These are phyloP conservation scores for Drosophila pseudoananassae DNA, from an alignment of 1,140 invertebrate species.

Conservation along the genomic window DNA sequence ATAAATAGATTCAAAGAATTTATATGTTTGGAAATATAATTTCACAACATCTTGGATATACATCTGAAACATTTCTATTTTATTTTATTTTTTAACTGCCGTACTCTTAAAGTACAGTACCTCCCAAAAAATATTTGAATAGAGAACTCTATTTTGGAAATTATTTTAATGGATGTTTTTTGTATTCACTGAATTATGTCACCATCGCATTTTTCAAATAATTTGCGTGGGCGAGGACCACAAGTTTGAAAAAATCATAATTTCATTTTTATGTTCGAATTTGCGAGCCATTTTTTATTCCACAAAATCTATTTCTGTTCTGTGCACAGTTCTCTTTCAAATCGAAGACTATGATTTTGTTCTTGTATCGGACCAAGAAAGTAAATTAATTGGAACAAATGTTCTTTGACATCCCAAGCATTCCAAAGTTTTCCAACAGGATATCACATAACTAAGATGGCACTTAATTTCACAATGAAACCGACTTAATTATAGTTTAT, in stretches of 20 bases:
- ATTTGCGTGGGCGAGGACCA: slow-evolving; percentile 47
- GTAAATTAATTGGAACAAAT: slow-evolving; percentile 74
- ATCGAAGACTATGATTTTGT: slow-evolving; percentile 36
- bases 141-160: slow-evolving; percentile 14
- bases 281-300: slow-evolving; percentile 66
- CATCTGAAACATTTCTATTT: neutral
- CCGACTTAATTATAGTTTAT: slow-evolving; percentile 4
- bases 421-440: slow-evolving; percentile 27
- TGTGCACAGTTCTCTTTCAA: slow-evolving; percentile 28
- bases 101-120: slow-evolving; percentile 18
- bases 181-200: slow-evolving; percentile 41
- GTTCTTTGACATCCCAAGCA: slow-evolving; percentile 25
- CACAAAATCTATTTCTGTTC: slow-evolving; percentile 65
- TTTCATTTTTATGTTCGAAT: slow-evolving; percentile 68
- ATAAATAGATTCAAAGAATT: neutral
- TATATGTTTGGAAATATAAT: neutral
- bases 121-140: neutral
- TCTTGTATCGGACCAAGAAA: slow-evolving; percentile 44
- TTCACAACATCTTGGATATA: neutral
- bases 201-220: slow-evolving; percentile 54
- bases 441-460: slow-evolving; percentile 30
- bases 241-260: slow-evolving; percentile 67
- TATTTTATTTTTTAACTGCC: neutral
- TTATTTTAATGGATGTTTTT: slow-evolving; percentile 44
- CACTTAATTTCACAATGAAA: neutral